Conservation (phyloP, 2,888 invertebrate genomes). For the Loripinus fragilis region DNA sequence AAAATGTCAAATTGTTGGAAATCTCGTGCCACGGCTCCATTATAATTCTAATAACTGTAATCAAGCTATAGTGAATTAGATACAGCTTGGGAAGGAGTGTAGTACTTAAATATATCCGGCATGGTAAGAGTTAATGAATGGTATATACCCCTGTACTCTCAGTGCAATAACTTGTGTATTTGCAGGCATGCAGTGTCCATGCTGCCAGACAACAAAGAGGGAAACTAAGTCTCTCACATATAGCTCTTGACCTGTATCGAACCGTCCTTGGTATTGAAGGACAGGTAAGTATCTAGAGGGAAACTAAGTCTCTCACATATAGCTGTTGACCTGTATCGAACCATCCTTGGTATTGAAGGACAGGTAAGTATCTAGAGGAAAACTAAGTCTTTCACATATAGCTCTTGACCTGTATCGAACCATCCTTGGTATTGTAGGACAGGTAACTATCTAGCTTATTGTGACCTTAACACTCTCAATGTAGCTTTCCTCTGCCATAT, state of each 20-base stretch:
- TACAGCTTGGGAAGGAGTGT: too few relatives aligned
- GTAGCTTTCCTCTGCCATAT: too few relatives aligned
- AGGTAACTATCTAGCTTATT: conserved; percentile 45
- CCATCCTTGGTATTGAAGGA: conserved; percentile 72
- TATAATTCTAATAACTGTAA: too few relatives aligned
- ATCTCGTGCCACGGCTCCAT: too few relatives aligned
- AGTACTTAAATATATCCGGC: too few relatives aligned
- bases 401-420: conserved; percentile 74
- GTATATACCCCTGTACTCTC: too few relatives aligned
- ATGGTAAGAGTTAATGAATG: too few relatives aligned
- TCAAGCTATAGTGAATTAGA: too few relatives aligned
- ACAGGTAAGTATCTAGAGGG: conserved; percentile 52
- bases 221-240: conserved; percentile 67
- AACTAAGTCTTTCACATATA: conserved; percentile 67
- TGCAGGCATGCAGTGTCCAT: conserved; percentile 76
- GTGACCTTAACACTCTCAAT: too few relatives aligned
- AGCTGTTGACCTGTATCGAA: conserved; percentile 73
- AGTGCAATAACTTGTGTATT: conserved; percentile 14
- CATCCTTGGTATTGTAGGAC: conserved; percentile 72
- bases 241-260: conserved; percentile 73
- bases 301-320: conserved; percentile 68
- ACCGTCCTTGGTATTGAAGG: conserved; percentile 73
- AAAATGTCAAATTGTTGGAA: too few relatives aligned
- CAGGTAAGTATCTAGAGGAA: conserved; percentile 55
- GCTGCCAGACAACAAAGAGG: conserved; percentile 63